Evolutionary conservation across 2,113 vertebrate species (phyloP), one percentile per base, ranked within the genome.

Genomic region (Crotalus horridus): DNA sequence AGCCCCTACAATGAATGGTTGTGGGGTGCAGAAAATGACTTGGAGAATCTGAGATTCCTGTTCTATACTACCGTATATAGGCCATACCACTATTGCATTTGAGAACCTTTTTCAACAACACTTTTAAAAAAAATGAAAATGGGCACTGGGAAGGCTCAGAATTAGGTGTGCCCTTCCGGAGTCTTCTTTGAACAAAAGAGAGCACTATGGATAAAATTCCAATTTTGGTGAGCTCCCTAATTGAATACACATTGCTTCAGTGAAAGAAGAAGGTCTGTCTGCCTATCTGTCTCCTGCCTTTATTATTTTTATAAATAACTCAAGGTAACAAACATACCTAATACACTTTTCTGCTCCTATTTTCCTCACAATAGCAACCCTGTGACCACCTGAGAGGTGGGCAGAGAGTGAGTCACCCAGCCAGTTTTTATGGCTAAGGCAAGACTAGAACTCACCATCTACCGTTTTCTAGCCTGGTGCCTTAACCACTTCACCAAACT

Each of bases 201-300:
- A 81, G 74, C 51, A 74, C 46, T 55, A 69, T 85, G 54, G 64
- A 43, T 89, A 43, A 85, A 89, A 26, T 51, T 24, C 26, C 39
- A 89, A 39, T 59, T 92, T 69, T 85, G 54, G 54, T 92, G 92
- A 89, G 92, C 54, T 92, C 24, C 54, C 88, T 89, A 64, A 17
- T 39, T 81, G 59, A 69, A 69, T 74, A 24, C 51, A 55, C 43
- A 33, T n/a, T 48, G 81, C 53, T 89, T 85, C 26, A 58, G 51
- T 58, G 48, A n/a, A 51, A 89, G 91, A 85, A 92, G 87, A 46
- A 89, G 23, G 81, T 81, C 1, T 6, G 17, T 20, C 17, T 6
- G 54, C 1, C 55, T 56, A 20, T 21, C 55, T 56, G 6, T 21
- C 48, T 51, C 48, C 48, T 51, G 48, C 48, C 48, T 51, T 10